Percentiles rank a stretch among this genome's conserved stretches.
phyloP scores from a whole-genome alignment of 2,888 invertebrate genomes.

The Linnaemya vulpina region DNA sequence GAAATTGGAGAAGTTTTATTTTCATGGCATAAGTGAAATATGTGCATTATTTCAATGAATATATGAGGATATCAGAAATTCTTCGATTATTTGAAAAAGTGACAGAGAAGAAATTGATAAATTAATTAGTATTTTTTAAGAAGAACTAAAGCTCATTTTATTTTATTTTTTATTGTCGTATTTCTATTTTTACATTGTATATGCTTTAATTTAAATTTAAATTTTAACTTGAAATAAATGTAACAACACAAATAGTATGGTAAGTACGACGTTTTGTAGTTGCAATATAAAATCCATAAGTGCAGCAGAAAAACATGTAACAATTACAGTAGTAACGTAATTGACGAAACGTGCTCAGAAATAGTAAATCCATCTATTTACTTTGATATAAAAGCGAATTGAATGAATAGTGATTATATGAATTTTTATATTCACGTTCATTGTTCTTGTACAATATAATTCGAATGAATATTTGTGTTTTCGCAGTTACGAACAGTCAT shows the following conservation, averaged over 20 bases:
- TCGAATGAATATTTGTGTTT: neutral
- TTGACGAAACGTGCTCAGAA: slow-evolving; percentile 35
- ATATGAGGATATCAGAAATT: no score
- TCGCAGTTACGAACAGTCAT: neutral
- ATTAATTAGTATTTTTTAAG: no score
- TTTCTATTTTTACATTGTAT: no score
- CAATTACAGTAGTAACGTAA: slow-evolving; percentile 14
- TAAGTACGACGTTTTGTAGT: neutral
- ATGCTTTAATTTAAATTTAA: no score
- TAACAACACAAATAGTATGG: neutral
- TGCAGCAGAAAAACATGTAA: neutral
- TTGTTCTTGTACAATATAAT: slow-evolving; percentile 1
- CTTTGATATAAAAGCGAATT: slow-evolving; percentile 13
- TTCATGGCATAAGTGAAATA: no score
- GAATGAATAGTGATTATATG: neutral
- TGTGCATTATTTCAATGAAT: no score
- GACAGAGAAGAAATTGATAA: no score
- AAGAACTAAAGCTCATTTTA: no score
- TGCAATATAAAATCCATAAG: neutral
- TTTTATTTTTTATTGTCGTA: no score
- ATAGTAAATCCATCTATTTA: neutral
- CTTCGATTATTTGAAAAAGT: no score
- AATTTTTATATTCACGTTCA: slow-evolving; percentile 21
- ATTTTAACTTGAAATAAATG: neutral
- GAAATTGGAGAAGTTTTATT: no score